phyloP scores from a whole-genome alignment of 2,888 invertebrate species.

The Hyposoter dolosus region DNA sequence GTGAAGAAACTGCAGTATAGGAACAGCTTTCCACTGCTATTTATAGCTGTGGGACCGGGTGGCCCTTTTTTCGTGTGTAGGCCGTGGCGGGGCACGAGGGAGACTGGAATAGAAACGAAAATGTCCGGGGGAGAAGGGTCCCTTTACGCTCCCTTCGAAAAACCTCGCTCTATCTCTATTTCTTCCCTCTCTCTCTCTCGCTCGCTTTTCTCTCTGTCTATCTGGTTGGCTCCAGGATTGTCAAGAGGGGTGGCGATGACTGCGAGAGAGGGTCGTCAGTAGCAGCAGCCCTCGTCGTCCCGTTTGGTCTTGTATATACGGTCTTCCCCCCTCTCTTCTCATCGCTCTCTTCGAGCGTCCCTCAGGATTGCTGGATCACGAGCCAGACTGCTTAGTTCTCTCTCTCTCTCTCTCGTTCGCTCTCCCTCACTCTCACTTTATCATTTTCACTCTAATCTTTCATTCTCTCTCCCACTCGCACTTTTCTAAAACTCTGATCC shows the following conservation, averaged over 20 bases:
- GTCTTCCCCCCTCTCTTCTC: slow-evolving; percentile 44
- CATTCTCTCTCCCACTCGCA: slow-evolving; percentile 35
- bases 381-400: slow-evolving; percentile 59
- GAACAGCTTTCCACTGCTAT: slow-evolving; percentile 25
- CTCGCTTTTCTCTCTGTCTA: slow-evolving; percentile 29
- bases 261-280: slow-evolving; percentile 75
- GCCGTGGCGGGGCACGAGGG: slow-evolving; percentile 70
- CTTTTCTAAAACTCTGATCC: slow-evolving; percentile 40
- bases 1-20: slow-evolving; percentile 21
- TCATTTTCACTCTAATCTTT: slow-evolving; percentile 24
- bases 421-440: slow-evolving; percentile 30
- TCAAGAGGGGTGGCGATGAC: slow-evolving; percentile 75
- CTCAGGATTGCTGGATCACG: slow-evolving; percentile 66
- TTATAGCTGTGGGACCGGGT: slow-evolving; percentile 59
- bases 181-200: slow-evolving; percentile 34
- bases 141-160: slow-evolving; percentile 70
- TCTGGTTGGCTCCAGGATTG: slow-evolving; percentile 56
- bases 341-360: slow-evolving; percentile 53
- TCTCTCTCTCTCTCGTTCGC: slow-evolving; percentile 8
- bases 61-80: slow-evolving; percentile 70
- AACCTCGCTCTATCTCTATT: slow-evolving; percentile 55
- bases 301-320: slow-evolving; percentile 52
- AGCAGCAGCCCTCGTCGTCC: slow-evolving; percentile 58
- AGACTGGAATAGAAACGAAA: slow-evolving; percentile 81
- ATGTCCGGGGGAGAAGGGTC: slow-evolving; percentile 78